phyloP scores from a whole-genome alignment of 2,888 invertebrate genomes.

The Cosmorhoe ocellata region DNA sequence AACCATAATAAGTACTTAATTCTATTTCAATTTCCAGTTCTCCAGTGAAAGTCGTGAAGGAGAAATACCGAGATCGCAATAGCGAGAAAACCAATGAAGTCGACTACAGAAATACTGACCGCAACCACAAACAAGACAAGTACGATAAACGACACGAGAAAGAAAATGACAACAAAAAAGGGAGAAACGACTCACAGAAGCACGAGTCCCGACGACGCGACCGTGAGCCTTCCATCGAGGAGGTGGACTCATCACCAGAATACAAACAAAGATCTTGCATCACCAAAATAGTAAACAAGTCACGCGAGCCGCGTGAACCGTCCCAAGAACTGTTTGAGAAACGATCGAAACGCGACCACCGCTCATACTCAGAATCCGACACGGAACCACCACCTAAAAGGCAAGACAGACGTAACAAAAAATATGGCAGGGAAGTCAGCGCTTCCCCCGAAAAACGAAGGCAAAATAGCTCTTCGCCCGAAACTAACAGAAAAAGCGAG shows the following conservation, averaged over 20 bases:
- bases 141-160: constrained; percentile 65
- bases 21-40: constrained; percentile 56
- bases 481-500: constrained; percentile 47
- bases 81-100: constrained; percentile 61
- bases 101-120: constrained; percentile 67
- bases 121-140: constrained; percentile 50
- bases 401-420: constrained; percentile 52
- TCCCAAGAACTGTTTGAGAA: constrained; percentile 49
- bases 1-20: no score
- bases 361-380: constrained; percentile 56
- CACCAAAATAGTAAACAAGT: constrained; percentile 62
- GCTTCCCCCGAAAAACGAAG: constrained; percentile 63
- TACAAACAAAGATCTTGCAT: constrained; percentile 60
- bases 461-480: constrained; percentile 56
- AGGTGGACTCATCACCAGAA: constrained; percentile 54
- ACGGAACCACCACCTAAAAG: constrained; percentile 43
- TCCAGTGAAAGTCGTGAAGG: constrained; percentile 62
- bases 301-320: constrained; percentile 41
- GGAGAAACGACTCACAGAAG: constrained; percentile 3
- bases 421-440: constrained; percentile 50
- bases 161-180: constrained; percentile 14
- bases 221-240: constrained; percentile 49
- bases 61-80: constrained; percentile 59
- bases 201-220: constrained; percentile 53
- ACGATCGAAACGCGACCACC: constrained; percentile 53